phyloP scores from a whole-genome alignment of 2,113 vertebrate species.

The Gorsachius goisagi region DNA sequence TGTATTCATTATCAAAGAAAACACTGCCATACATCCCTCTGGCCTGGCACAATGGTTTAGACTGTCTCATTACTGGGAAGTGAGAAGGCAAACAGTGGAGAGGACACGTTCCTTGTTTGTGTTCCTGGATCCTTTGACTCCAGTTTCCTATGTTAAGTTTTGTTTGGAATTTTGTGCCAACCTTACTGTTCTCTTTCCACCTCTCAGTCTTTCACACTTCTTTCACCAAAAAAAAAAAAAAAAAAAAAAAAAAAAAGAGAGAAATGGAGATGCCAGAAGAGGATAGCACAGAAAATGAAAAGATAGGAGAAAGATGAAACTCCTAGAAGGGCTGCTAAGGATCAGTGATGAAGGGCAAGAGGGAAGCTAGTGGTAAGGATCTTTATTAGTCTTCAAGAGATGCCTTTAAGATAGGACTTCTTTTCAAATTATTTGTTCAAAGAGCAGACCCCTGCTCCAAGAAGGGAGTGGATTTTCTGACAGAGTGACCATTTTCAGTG shows the following conservation, averaged over 20 bases:
- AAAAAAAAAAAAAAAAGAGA: conserved; percentile 10
- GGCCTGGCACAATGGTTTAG: not conserved
- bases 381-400: not conserved
- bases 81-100: not conserved
- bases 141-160: not conserved
- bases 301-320: not conserved
- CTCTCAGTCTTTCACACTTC: not conserved
- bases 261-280: not conserved
- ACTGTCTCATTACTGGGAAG: not conserved
- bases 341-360: not conserved
- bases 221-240: not conserved
- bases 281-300: not conserved
- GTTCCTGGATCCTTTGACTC: not conserved
- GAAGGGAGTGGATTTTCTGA: not conserved
- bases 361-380: not conserved
- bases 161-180: not conserved
- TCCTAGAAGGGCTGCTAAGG: not conserved
- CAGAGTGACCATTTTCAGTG: not conserved
- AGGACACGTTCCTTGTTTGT: not conserved
- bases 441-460: not conserved
- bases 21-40: not conserved
- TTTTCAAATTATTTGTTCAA: not conserved
- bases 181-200: not conserved
- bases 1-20: not conserved
- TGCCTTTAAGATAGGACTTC: not conserved